Evolutionary conservation across 2,888 invertebrate genomes (phyloP).

Genomic region (Philaethria dido): DNA sequence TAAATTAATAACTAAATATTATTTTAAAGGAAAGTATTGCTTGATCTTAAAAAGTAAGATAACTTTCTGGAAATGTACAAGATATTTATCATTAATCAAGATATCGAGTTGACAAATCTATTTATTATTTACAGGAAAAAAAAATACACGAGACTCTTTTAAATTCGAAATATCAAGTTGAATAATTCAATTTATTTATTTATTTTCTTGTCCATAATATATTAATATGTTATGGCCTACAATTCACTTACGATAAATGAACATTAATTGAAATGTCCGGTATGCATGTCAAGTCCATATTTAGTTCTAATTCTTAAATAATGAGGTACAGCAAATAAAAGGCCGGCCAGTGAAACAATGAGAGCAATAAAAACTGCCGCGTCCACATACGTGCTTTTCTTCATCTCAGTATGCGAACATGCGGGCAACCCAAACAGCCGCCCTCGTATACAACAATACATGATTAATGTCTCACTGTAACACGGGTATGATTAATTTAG

Average conservation of each 20-base stretch:
- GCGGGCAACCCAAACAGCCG: constrained; percentile 36
- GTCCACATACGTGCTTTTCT: constrained; percentile 52
- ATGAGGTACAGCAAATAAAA: constrained; percentile 52
- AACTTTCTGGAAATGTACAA: background rate
- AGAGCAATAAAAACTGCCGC: constrained; percentile 54
- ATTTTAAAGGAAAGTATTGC: too few species aligned
- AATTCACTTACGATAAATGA: constrained; percentile 37
- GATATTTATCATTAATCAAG: too few species aligned
- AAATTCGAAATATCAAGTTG: background rate
- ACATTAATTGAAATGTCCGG: constrained; percentile 46
- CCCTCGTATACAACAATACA: constrained; percentile 55
- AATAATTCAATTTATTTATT: constrained; percentile 4
- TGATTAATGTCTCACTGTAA: constrained; percentile 67
- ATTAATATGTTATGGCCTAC: constrained; percentile 22
- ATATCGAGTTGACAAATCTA: too few species aligned
- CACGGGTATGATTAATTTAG: constrained; percentile 69
- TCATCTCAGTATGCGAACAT: constrained; percentile 45
- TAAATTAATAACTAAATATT: too few species aligned
- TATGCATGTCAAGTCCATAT: constrained; percentile 47
- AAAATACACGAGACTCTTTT: background rate
- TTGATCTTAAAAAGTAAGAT: too few species aligned
- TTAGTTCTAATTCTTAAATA: constrained; percentile 57
- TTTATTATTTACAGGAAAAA: background rate
- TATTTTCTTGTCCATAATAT: background rate
- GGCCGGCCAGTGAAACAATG: constrained; percentile 57